A percentile compares a stretch with the other conserved stretches of the same genome.
Evolutionary conservation across 2,113 vertebrate genomes (phyloP).

Genomic region (Corythornis madagascariensis): DNA sequence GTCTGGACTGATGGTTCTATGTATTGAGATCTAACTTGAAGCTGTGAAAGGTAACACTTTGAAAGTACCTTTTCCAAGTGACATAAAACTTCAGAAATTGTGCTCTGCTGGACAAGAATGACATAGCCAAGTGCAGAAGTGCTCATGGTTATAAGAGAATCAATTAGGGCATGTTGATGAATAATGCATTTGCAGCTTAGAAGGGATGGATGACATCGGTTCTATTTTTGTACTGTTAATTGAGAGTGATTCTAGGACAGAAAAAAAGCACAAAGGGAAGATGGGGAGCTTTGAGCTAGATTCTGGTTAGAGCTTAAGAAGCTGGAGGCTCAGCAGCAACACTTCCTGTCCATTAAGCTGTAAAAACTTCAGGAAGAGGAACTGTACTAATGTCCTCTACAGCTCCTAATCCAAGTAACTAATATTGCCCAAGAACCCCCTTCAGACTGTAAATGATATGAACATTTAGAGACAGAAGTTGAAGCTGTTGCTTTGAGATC

Average conservation of each 20-base stretch:
- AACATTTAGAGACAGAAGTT: slow-evolving; percentile 11
- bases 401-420: slow-evolving; percentile 38
- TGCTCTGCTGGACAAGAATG: slow-evolving; percentile 16
- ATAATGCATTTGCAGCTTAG: slow-evolving; percentile 56
- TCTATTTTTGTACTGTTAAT: slow-evolving; percentile 67
- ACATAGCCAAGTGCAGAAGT: slow-evolving; percentile 29
- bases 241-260: slow-evolving; percentile 49
- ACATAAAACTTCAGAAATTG: slow-evolving; percentile 11
- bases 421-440: slow-evolving; percentile 32
- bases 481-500: slow-evolving; percentile 23
- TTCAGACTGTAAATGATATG: slow-evolving; percentile 45
- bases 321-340: slow-evolving; percentile 24
- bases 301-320: not conserved
- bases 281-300: not conserved
- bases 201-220: slow-evolving; percentile 55
- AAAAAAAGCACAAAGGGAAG: slow-evolving; percentile 30
- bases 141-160: slow-evolving; percentile 52
- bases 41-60: not conserved
- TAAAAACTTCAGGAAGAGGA: slow-evolving; percentile 50
- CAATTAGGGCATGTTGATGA: slow-evolving; percentile 62
- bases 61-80: slow-evolving; percentile 17
- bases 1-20: not conserved
- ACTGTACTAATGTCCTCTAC: slow-evolving; percentile 31
- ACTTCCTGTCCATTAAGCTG: slow-evolving; percentile 58
- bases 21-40: not conserved